Percentiles rank a stretch among this genome's conserved stretches.
These are phyloP conservation scores for Brachypterus glaber DNA, from an alignment of 2,888 invertebrate genomes.

Conservation along the genomic window DNA sequence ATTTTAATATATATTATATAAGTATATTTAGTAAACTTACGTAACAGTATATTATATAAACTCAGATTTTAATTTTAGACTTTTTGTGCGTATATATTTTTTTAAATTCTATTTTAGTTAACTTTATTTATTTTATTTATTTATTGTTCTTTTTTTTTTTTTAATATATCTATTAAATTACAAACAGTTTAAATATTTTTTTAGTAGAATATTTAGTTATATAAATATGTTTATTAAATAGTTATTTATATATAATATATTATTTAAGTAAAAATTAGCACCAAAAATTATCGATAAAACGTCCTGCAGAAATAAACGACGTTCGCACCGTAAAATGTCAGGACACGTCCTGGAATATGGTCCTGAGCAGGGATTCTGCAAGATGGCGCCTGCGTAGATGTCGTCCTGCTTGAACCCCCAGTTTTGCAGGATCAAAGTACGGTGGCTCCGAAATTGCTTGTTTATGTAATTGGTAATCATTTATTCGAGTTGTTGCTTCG, in stretches of 20 bases:
- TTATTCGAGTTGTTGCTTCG: too few relatives aligned
- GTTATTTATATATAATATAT: neutral
- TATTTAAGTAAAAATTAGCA: neutral
- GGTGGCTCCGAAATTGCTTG: too few relatives aligned
- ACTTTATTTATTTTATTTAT: neutral
- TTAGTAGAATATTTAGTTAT: neutral
- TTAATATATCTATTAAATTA: neutral
- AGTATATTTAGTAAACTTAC: too few relatives aligned
- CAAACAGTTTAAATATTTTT: neutral
- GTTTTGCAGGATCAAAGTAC: too few relatives aligned
- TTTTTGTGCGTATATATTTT: conserved; percentile 1
- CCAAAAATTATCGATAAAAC: neutral
- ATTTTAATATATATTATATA: too few relatives aligned
- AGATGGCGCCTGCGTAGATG: neutral
- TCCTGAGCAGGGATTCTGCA: neutral
- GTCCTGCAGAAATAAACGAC: neutral
- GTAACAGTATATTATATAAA: too few relatives aligned
- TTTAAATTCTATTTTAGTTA: neutral
- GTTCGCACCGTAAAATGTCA: neutral
- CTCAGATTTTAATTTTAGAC: too few relatives aligned
- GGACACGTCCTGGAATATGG: neutral
- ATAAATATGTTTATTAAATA: neutral
- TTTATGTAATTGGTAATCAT: too few relatives aligned
- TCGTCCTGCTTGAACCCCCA: neutral
- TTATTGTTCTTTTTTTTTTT: too few relatives aligned